Evolutionary conservation across 2,888 invertebrate species (phyloP), one percentile per base, ranked within the genome.

Genomic region (Pardosa pseudoannulata): DNA sequence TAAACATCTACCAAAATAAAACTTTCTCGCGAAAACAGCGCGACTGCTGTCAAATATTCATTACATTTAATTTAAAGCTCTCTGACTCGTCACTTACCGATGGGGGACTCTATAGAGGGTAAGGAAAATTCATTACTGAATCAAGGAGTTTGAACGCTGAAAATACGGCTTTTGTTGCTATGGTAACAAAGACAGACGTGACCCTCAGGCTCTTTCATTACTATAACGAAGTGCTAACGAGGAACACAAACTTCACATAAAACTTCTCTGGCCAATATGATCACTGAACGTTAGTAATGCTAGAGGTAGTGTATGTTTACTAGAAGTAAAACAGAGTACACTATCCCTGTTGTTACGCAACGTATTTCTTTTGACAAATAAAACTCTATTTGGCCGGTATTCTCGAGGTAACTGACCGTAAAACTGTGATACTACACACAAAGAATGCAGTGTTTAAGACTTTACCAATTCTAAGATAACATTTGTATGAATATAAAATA

Each of bases 151-250:
- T 28, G 50, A 46, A 70, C 64, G 29, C 71, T 70, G 64, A 82
- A 82, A 82, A 64, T 80, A 80, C 67, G 67, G 39, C 72, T 28
- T 39, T 39, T 29, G 72, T 83, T 67, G 78, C 46, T 67, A 83
- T 83, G 41, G 72, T 50, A 78, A 78, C 83, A 36, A 72, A 83
- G 72, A 83, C 65, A 73, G 73, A 78, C 78, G 83, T 83, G 76
- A 83, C 76, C 82, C 76, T 72, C 31, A 65, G 83, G 76, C 50
- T 72, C 76, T 83, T 83, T 83, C 83, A 83, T 83, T 83, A 78
- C 83, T 83, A 83, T 83, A 83, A 83, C 78, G 83, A 83, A 83
- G 78, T 64, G 67, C 78, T 78, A 83, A 78, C 78, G 83, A 83
- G 82, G 71, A 78, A 64, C 46, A 36, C 78, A 83, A 83, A 83